These are phyloP conservation scores for Pristionchus exspectatus DNA, from an alignment of 2,888 invertebrate genomes.

Conservation along the genomic window DNA sequence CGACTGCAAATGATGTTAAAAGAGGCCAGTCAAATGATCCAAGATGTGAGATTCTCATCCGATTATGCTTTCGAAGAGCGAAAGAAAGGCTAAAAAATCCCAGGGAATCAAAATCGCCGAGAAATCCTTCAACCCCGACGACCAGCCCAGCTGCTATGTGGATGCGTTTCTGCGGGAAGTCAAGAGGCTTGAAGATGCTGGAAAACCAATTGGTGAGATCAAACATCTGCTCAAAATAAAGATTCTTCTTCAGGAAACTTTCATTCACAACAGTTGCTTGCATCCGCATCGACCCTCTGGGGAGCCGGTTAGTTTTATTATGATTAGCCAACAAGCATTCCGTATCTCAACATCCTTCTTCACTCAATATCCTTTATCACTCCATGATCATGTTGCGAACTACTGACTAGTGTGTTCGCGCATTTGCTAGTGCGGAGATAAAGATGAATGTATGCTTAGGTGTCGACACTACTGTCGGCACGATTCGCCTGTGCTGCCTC, in stretches of 20 bases:
- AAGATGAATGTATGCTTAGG: too few species aligned
- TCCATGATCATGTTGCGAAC: too few species aligned
- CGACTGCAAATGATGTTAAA: neutral
- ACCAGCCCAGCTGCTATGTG: neutral
- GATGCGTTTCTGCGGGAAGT: neutral
- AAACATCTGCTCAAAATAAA: neutral
- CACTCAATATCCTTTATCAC: too few species aligned
- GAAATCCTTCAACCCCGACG: conserved; percentile 32
- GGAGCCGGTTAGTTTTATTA: conserved; percentile 12
- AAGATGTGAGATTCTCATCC: neutral
- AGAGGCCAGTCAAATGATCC: neutral
- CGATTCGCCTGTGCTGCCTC: too few species aligned
- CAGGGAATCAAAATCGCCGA: neutral
- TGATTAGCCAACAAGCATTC: too few species aligned
- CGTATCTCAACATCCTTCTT: too few species aligned
- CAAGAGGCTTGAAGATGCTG: conserved; percentile 1
- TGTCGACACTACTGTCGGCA: too few species aligned
- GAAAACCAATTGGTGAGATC: neutral
- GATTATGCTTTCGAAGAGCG: too few species aligned
- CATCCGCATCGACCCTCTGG: neutral
- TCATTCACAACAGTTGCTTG: neutral
- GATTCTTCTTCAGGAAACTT: conserved; percentile 9
- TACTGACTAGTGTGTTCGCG: too few species aligned
- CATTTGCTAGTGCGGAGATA: too few species aligned
- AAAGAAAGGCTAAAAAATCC: too few species aligned